These are phyloP conservation scores for Parnassius glacialis DNA, from an alignment of 2,888 invertebrate species.

Conservation along the genomic window DNA sequence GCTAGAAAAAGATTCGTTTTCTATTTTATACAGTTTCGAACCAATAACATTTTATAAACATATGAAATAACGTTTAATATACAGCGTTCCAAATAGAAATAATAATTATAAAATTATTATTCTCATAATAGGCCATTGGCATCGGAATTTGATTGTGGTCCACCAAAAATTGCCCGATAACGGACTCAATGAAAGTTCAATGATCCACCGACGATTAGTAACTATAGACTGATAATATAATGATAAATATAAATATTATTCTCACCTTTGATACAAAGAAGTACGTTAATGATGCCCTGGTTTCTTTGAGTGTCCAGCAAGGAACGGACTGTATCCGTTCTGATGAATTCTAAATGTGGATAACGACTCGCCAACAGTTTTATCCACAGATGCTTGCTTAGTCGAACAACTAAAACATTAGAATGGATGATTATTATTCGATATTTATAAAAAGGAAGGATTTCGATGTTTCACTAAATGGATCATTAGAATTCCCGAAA, in stretches of 20 bases:
- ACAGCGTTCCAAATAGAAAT: not conserved
- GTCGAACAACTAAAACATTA: constrained; percentile 72
- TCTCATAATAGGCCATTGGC: constrained; percentile 9
- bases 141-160: constrained; percentile 16
- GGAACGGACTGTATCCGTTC: constrained; percentile 83
- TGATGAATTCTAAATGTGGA: constrained; percentile 82
- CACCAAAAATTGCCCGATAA: constrained; percentile 16
- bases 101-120: constrained; percentile 5
- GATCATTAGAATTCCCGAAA: too few species aligned
- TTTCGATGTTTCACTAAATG: too few species aligned
- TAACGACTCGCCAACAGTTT: constrained; percentile 80
- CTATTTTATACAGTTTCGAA: too few species aligned
- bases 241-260: constrained; percentile 15
- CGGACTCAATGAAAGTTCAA: constrained; percentile 21
- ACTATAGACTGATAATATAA: constrained; percentile 6
- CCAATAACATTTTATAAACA: too few species aligned
- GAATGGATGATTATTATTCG: too few species aligned
- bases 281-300: constrained; percentile 86
- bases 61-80: too few species aligned
- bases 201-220: constrained; percentile 18
- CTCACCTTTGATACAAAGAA: constrained; percentile 83
- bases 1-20: too few species aligned
- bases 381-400: constrained; percentile 79
- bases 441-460: too few species aligned
- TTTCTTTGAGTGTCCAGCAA: constrained; percentile 87